phyloP scores from a whole-genome alignment of 1,140 invertebrate species.

The Drosophila willistoni region DNA sequence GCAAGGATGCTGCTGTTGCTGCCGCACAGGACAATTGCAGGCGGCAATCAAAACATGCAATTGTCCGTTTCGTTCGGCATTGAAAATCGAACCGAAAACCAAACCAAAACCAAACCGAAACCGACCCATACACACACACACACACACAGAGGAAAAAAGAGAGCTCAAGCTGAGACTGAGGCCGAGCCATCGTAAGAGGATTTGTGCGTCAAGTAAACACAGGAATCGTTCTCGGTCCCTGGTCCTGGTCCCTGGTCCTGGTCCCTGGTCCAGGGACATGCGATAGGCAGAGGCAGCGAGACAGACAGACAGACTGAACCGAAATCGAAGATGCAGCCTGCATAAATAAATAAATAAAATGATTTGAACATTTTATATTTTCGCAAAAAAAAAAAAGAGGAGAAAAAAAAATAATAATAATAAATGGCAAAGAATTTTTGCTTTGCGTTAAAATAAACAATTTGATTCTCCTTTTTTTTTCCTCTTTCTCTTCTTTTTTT shows the following conservation, averaged over 20 bases:
- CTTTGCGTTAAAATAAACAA: constrained; percentile 80
- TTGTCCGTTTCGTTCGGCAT: constrained; percentile 69
- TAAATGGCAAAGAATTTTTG: constrained; percentile 50
- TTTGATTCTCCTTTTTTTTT: constrained; percentile 3
- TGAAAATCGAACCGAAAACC: constrained; percentile 60
- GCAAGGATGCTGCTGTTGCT: constrained; percentile 12
- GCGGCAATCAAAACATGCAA: constrained; percentile 81
- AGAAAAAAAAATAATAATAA: constrained; percentile 22
- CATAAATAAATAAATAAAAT: constrained; percentile 82
- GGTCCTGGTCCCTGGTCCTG: neutral
- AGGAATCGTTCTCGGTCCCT: constrained; percentile 45
- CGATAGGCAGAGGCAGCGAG: constrained; percentile 27
- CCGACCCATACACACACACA: constrained; percentile 20
- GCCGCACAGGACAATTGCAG: constrained; percentile 71
- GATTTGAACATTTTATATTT: constrained; percentile 79
- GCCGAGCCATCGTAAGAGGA: constrained; percentile 67
- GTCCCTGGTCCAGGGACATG: constrained; percentile 11
- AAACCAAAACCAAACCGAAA: constrained; percentile 41
- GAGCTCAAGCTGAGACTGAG: constrained; percentile 36
- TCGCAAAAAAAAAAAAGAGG: constrained; percentile 40
- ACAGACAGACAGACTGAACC: constrained; percentile 24
- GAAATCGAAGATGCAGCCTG: constrained; percentile 78
- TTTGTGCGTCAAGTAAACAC: constrained; percentile 79
- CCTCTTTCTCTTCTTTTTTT: constrained; percentile 31
- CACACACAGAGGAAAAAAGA: constrained; percentile 19